Evolutionary conservation across 2,113 vertebrate species (phyloP).

Genomic region (Tenebrosternarchus preto): DNA sequence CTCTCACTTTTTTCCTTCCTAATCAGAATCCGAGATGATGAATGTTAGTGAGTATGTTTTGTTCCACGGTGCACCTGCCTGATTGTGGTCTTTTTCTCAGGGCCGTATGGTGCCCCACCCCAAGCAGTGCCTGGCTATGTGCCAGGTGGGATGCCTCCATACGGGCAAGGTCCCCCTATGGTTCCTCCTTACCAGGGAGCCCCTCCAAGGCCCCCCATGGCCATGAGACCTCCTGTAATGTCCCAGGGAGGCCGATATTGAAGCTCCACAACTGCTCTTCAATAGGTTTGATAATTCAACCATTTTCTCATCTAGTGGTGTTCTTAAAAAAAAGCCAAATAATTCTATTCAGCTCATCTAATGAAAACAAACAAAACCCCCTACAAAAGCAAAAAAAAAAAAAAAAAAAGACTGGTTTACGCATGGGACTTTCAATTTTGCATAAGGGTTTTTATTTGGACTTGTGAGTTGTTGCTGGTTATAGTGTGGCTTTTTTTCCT

Average conservation of each 20-base stretch:
- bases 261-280: constrained; percentile 77
- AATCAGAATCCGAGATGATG: neutral
- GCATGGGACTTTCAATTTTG: constrained; percentile 68
- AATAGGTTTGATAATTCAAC: constrained; percentile 98
- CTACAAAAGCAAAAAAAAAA: too few species aligned
- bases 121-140: constrained; percentile 92
- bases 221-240: constrained; percentile 98
- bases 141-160: constrained; percentile 81
- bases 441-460: constrained; percentile 57
- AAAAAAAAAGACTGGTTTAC: constrained; percentile 62
- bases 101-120: constrained; percentile 93
- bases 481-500: constrained; percentile 89
- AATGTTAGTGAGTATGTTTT: neutral
- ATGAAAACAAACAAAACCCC: constrained; percentile 70
- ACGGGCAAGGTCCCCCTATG: constrained; percentile 95
- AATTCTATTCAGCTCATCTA: constrained; percentile 81
- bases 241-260: constrained; percentile 99
- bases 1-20: neutral
- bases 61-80: neutral
- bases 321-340: constrained; percentile 83
- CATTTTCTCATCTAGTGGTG: constrained; percentile 86
- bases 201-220: constrained; percentile 91
- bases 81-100: constrained; percentile 63
- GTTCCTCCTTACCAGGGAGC: constrained; percentile 95
- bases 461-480: constrained; percentile 79